These are phyloP conservation scores for Ephydatia muelleri DNA, from an alignment of 37 sponge, comb jelly and placozoan species.

Conservation along the genomic window DNA sequence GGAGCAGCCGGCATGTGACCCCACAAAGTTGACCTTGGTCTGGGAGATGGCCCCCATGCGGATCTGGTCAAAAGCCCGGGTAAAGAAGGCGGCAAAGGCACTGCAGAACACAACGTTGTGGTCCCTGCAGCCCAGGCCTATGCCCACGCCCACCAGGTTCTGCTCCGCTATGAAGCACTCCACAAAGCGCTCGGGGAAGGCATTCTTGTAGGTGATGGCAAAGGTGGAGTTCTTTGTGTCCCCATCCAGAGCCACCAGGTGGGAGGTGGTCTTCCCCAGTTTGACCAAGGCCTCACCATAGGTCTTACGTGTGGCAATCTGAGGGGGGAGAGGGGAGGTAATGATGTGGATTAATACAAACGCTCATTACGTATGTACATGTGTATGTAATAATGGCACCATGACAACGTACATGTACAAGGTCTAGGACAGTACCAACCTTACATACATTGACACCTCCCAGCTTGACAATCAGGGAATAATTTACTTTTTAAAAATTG, in stretches of 20 bases:
- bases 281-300: constrained; percentile 94
- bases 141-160: constrained; percentile 94
- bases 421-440: not conserved
- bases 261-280: constrained; percentile 71
- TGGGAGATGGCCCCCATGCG: constrained; percentile 99
- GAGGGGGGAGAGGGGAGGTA: not conserved
- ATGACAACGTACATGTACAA: not conserved
- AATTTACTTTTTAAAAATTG: too few species aligned
- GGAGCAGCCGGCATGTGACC: constrained; percentile 91
- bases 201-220: constrained; percentile 95
- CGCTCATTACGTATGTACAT: not conserved
- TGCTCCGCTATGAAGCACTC: constrained; percentile 99
- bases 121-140: constrained; percentile 85
- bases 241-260: constrained; percentile 88
- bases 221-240: constrained; percentile 99
- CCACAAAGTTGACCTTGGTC: constrained; percentile 93
- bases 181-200: constrained; percentile 87
- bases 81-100: constrained; percentile 97
- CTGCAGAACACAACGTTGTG: constrained; percentile 89
- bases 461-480: not conserved
- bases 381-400: not conserved
- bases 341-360: not conserved
- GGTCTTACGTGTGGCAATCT: constrained; percentile 88
- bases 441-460: not conserved
- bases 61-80: constrained; percentile 98